phyloP scores from a whole-genome alignment of 2,113 vertebrate species.

The Oenanthe melanoleuca region DNA sequence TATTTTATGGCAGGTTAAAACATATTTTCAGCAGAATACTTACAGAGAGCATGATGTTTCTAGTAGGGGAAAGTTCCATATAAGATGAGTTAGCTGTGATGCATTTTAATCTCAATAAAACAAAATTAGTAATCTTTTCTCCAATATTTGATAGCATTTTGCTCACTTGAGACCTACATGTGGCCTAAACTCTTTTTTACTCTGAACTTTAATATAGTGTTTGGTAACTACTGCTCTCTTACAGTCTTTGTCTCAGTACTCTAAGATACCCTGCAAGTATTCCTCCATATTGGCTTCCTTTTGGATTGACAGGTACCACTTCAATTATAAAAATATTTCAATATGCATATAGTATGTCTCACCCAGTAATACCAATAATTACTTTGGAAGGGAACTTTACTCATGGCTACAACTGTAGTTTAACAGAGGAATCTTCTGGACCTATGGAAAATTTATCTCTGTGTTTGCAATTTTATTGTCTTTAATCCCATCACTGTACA shows the following conservation, averaged over 20 bases:
- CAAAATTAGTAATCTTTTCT: background rate
- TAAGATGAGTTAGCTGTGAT: background rate
- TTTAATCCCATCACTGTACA: background rate
- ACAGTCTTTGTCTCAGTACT: background rate
- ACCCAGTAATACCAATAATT: background rate
- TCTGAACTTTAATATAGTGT: background rate
- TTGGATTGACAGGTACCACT: background rate
- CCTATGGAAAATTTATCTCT: background rate
- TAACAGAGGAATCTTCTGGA: background rate
- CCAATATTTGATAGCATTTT: background rate
- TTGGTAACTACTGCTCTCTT: background rate
- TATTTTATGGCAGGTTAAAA: background rate
- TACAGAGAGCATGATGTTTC: background rate
- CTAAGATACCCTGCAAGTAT: background rate
- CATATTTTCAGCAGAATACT: background rate
- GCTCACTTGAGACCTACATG: accelerated
- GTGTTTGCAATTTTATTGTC: background rate
- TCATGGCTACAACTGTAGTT: background rate
- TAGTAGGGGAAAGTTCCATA: background rate
- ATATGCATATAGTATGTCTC: background rate
- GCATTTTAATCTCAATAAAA: background rate
- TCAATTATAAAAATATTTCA: background rate
- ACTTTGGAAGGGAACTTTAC: background rate
- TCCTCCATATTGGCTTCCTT: background rate
- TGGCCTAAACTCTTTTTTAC: background rate